phyloP scores from a whole-genome alignment of 2,797 vertebrate species.

The Sebastolobus alascanus region DNA sequence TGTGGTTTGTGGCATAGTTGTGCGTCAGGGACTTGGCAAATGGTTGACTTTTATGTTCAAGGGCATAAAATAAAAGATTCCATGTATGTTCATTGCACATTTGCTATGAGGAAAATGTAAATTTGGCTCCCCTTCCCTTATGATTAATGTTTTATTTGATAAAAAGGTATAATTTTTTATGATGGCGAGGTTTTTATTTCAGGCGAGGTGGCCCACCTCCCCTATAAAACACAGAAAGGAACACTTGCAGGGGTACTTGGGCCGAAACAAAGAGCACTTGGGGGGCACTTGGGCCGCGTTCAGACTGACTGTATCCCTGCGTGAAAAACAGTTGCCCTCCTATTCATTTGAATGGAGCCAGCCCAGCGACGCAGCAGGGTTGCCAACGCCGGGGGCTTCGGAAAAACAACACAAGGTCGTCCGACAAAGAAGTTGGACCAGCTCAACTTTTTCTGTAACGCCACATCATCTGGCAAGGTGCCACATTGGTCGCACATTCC shows the following conservation, averaged over 20 bases:
- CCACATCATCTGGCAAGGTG: not conserved
- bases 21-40: slow-evolving; percentile 25
- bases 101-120: not conserved
- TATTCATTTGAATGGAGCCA: not conserved
- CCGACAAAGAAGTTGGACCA: not conserved
- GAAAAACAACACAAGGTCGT: not conserved
- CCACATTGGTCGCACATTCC: not conserved
- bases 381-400: not conserved
- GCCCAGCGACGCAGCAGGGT: accelerated
- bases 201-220: not conserved
- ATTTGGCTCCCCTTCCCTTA: not conserved
- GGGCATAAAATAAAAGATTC: slow-evolving; percentile 20
- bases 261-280: slow-evolving; percentile 1
- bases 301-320: not conserved
- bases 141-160: not conserved
- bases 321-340: not conserved
- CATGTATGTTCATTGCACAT: not conserved
- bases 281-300: not conserved
- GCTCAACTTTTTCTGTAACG: not conserved
- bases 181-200: slow-evolving; percentile 1
- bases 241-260: not conserved
- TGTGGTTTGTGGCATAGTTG: slow-evolving; percentile 22
- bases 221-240: not conserved
- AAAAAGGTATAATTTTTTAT: not conserved
- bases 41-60: slow-evolving; percentile 52